Base-by-base conservation (phyloP, 2,113 vertebrate species). In the Irena cyanogastra region DNA sequence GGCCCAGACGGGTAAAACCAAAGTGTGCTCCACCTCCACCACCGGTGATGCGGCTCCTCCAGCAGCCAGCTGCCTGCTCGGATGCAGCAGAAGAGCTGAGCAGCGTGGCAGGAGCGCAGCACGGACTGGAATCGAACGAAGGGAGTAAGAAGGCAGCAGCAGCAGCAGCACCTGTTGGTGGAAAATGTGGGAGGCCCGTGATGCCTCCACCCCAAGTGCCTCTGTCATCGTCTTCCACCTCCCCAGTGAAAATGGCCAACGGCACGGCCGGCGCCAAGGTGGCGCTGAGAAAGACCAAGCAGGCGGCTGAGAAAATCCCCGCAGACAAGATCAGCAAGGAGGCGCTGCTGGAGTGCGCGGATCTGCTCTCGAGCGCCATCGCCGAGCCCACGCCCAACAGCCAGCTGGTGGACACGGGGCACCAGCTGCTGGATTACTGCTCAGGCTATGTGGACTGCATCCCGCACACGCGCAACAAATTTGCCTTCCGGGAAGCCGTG, bases 361-460 rank as follows among this genome's bases (percentile, higher is more conserved):
- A 98, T 82, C 98, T 98, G 60, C 98, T 99, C 93, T 99, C 99
- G 35, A 98, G 97, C 24, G 98, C 98, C 56, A 98, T 99, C 23
- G 86, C 98, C 1, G 99, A 99, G 83, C 98, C 99, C 24, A 98
- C 98, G 31, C 98, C 99, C 80, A 99, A 98, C 96, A 99, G 99
- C 98, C 99, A 99, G 95, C 98, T 99, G 86, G 98, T 99, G 92
- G 99, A 99, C 89, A 99, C 99, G 0, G 99, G 99, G 31, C 99
- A 99, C 97, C 99, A 99, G 98, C 98, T 99, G 97, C 97, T 99
- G 56, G 99, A 99, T 98, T 99, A 98, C 97, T 99, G 99, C 98
- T 99, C 99, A 97, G 99, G 99, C 98, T 99, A 99, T 0, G 99
- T 99, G 97, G 99, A 99, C 98, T 99, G 99, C 98, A 99, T 99